Conservation (phyloP, 2,888 invertebrate species). For the Stegana nigrithorax region DNA sequence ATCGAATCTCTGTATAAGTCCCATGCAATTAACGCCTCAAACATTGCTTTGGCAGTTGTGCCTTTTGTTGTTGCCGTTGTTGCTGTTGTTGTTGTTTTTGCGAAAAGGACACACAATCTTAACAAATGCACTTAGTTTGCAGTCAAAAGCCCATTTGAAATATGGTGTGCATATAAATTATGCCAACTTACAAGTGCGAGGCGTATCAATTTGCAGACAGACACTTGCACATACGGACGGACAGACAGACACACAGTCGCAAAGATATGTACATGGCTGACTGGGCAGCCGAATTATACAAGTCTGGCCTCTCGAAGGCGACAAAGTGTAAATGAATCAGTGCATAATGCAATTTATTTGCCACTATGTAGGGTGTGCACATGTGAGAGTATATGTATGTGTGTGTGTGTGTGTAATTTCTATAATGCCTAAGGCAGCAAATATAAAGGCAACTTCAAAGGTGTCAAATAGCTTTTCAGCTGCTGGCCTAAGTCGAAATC, state of each 20-base stretch:
- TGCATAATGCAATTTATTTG: constrained; percentile 67
- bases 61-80: too few species aligned
- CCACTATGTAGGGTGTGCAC: constrained; percentile 40
- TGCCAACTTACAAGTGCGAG: constrained; percentile 24
- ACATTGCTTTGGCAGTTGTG: background rate
- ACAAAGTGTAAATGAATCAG: constrained; percentile 63
- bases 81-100: too few species aligned
- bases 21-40: constrained; percentile 32
- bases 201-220: background rate
- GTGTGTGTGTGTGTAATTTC: constrained; percentile 2
- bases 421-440: background rate
- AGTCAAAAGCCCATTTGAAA: constrained; percentile 47
- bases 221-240: background rate
- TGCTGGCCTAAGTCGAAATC: constrained; percentile 39
- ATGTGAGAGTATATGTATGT: constrained; percentile 25
- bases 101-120: constrained; percentile 6
- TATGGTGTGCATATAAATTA: constrained; percentile 61
- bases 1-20: constrained; percentile 33
- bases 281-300: too few species aligned
- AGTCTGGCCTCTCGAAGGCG: constrained; percentile 35
- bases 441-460: constrained; percentile 3
- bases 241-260: background rate
- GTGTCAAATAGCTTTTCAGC: background rate
- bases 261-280: too few species aligned
- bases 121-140: constrained; percentile 8